A percentile compares a stretch with the other conserved stretches of the same genome.
These are phyloP conservation scores for Metopia argyrocephala DNA, from an alignment of 2,888 invertebrate species.

Conservation along the genomic window DNA sequence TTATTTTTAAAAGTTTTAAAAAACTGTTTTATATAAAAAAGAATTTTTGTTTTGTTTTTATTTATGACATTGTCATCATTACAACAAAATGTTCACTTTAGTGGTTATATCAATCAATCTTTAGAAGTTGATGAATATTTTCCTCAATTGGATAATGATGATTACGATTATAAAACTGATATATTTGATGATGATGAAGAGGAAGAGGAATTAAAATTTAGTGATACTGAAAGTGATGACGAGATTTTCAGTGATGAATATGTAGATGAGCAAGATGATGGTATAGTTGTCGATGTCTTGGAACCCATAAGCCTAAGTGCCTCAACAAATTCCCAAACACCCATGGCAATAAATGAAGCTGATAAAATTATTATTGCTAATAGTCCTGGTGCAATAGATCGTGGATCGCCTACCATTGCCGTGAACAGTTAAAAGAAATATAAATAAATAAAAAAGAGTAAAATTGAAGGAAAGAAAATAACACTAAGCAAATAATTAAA, in stretches of 20 bases:
- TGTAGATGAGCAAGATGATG: conserved; percentile 65
- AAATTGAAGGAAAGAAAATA: not conserved
- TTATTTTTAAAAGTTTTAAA: not conserved
- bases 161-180: conserved; percentile 71
- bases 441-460: not conserved
- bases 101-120: conserved; percentile 96
- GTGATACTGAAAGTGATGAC: conserved; percentile 72
- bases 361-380: not conserved
- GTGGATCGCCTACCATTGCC: not conserved
- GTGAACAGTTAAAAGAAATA: not conserved
- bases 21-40: conserved; percentile 15
- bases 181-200: conserved; percentile 73
- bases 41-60: conserved; percentile 11
- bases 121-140: conserved; percentile 95
- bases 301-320: conserved; percentile 35
- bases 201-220: conserved; percentile 75
- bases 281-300: conserved; percentile 62
- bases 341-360: not conserved
- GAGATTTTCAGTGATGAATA: conserved; percentile 64
- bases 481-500: conserved; percentile 10
- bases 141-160: conserved; percentile 82
- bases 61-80: not conserved
- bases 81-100: conserved; percentile 77
- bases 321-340: conserved; percentile 29
- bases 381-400: not conserved